A percentile compares a stretch with the other conserved stretches of the same genome.
These are phyloP conservation scores for Chaetophractus vellerosus DNA, from an alignment of 2,797 vertebrate genomes.

Conservation along the genomic window DNA sequence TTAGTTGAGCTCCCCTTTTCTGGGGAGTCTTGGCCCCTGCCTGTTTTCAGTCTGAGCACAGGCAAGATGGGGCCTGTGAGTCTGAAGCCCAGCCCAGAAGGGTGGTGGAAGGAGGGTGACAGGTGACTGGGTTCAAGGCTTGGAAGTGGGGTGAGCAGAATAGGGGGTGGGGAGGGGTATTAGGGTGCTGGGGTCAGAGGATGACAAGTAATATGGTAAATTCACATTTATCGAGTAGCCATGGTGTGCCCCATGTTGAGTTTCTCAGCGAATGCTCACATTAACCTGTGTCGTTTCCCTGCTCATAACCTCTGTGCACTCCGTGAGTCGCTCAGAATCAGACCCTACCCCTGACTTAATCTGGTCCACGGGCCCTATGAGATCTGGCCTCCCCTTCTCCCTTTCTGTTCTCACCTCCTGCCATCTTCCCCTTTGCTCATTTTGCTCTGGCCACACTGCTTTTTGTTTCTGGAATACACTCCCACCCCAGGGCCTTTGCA, in stretches of 20 bases:
- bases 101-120: constrained; percentile 29
- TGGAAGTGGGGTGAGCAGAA: neutral
- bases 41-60: constrained; percentile 68
- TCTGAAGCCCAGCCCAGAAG: constrained; percentile 30
- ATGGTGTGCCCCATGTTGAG: neutral
- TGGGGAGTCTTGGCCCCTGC: constrained; percentile 52
- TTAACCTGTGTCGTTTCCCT: neutral
- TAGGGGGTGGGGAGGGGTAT: neutral
- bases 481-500: neutral
- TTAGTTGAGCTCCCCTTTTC: neutral
- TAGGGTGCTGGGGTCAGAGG: neutral
- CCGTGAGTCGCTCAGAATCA: neutral
- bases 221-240: neutral
- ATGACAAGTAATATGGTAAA: neutral
- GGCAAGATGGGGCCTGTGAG: constrained; percentile 83
- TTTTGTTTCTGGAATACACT: neutral
- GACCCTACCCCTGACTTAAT: neutral
- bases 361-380: neutral
- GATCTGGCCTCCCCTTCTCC: neutral
- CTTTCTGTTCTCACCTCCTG: neutral
- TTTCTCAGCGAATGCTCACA: neutral
- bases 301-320: neutral
- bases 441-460: neutral
- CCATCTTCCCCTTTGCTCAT: neutral
- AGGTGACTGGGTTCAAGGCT: constrained; percentile 44